Evolutionary conservation across 1,140 invertebrate species (phyloP), one percentile per base, ranked within the genome.

Genomic region (Drosophila navojoa): DNA sequence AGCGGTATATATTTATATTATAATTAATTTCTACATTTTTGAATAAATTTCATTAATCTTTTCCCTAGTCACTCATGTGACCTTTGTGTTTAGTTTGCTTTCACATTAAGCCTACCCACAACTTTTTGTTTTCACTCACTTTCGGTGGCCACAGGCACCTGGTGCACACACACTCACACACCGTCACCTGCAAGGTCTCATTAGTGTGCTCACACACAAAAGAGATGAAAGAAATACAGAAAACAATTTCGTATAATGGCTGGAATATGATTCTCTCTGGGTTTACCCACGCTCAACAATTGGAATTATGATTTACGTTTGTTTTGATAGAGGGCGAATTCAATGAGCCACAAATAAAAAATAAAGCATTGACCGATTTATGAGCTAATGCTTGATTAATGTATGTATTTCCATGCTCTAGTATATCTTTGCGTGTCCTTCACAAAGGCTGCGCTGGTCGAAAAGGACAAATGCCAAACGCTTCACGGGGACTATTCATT

Each of bases 281-380:
- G 60, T 64, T 59, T 70, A 54, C 69, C 71, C 67, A 75, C 57
- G 25, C 42, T 55, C 64, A 75, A 80, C 71, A 86, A 86, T 76
- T 76, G 61, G 60, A 81, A 82, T 76, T 87, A 87, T 87, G 82
- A 82, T 86, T 87, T 82, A 76, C 58, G 64, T 61, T 61, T 87
- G 76, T 86, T 86, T 76, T 86, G 82, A 81, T 81, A 76, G 64
- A 52, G 38, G 47, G 62, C 68, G 29, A 62, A 62, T 35, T 67
- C 75, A 82, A 84, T 73, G 62, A 79, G 68, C 64, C 50, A 35
- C 73, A 63, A 71, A 68, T 74, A 73, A 80, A 74, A 64, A 87
- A 72, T 78, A 79, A 58, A 35, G 58, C 45, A 71, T 49, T 15
- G 73, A 80, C 44, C 68, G 29, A 66, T 64, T 81, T 86, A 74